Conservation (phyloP, 1,140 invertebrate genomes). For the Atta cephalotes region DNA sequence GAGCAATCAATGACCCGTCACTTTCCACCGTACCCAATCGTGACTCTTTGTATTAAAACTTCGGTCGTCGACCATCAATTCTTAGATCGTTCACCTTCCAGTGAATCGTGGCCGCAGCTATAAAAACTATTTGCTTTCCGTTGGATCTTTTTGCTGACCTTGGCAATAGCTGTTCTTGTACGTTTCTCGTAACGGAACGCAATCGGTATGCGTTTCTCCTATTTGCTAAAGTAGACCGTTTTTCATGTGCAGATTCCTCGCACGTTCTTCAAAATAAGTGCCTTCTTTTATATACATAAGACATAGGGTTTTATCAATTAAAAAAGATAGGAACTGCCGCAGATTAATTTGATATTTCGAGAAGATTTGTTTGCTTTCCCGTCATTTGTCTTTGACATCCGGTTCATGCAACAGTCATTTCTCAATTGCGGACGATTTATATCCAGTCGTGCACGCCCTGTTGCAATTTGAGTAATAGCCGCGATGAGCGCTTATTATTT, state of each 20-base stretch:
- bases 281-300: background rate
- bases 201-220: background rate
- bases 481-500: conserved; percentile 5
- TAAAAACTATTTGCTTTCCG: conserved; percentile 16
- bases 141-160: conserved; percentile 41
- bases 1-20: conserved; percentile 5
- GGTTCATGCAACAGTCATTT: background rate
- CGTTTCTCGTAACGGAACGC: background rate
- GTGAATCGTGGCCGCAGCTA: background rate
- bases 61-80: conserved; percentile 47
- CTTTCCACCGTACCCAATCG: conserved; percentile 34
- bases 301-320: background rate
- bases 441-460: background rate
- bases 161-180: conserved; percentile 12
- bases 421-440: conserved; percentile 31
- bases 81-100: conserved; percentile 46
- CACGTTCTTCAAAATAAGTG: conserved; percentile 1
- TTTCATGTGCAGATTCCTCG: conserved; percentile 33
- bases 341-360: background rate
- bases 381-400: conserved; percentile 22
- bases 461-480: conserved; percentile 10
- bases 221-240: conserved; percentile 9
- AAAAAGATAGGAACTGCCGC: background rate
- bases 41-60: conserved; percentile 49
- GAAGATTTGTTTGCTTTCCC: conserved; percentile 10